These are phyloP conservation scores for Lysandra coridon DNA, from an alignment of 2,888 invertebrate genomes.

Conservation along the genomic window DNA sequence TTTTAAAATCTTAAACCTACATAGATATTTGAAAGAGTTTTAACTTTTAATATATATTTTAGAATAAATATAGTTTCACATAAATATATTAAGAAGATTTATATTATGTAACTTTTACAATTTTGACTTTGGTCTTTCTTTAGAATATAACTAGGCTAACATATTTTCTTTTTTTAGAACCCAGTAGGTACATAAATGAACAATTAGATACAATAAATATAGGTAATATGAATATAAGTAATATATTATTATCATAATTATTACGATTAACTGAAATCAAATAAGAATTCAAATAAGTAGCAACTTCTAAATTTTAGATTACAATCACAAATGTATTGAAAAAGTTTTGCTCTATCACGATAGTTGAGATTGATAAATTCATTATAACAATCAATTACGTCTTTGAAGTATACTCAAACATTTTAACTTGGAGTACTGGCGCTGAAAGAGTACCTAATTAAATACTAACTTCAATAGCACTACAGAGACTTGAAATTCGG, in stretches of 20 bases:
- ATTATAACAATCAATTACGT: not conserved
- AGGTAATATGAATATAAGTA: not conserved
- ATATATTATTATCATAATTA: not conserved
- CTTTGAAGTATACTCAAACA: not conserved
- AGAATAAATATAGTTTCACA: not conserved
- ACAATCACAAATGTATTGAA: not conserved
- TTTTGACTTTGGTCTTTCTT: not conserved
- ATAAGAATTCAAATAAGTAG: not conserved
- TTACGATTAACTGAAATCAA: not conserved
- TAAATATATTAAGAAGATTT: slow-evolving; percentile 15
- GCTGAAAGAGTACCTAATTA: slow-evolving; percentile 4
- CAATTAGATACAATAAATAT: not conserved
- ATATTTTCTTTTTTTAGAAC: not conserved
- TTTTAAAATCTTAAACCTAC: not conserved
- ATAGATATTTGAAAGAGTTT: slow-evolving; percentile 9
- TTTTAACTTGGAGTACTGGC: not conserved
- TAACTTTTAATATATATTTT: slow-evolving; percentile 18
- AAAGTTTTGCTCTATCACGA: not conserved
- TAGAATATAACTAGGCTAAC: slow-evolving; percentile 6
- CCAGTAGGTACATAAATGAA: not conserved
- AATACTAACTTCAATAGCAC: slow-evolving; percentile 1
- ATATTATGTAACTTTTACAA: not conserved
- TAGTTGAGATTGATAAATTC: not conserved
- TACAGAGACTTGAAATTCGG: slow-evolving; percentile 20
- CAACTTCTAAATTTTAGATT: not conserved